phyloP scores from a whole-genome alignment of 2,797 vertebrate species.

The Spinus olivaceus region DNA sequence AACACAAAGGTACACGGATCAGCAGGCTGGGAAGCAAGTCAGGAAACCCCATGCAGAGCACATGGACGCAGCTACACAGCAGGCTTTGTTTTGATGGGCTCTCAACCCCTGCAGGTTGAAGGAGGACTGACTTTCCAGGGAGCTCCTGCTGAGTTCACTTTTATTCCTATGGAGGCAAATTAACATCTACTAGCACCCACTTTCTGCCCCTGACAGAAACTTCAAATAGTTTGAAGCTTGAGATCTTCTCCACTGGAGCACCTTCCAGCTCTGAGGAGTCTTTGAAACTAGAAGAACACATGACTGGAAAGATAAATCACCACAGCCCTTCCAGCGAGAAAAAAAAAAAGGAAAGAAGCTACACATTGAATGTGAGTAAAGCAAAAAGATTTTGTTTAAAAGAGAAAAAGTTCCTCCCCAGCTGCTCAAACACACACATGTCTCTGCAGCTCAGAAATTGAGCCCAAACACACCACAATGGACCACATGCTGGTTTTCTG shows the following conservation, averaged over 20 bases:
- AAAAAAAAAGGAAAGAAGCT: neutral
- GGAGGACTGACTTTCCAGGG: neutral
- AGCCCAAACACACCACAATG: neutral
- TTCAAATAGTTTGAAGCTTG: neutral
- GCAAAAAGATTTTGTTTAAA: neutral
- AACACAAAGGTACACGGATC: accelerated
- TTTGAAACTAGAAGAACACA: neutral
- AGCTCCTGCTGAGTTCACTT: neutral
- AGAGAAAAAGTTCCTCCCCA: neutral
- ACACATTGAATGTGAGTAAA: neutral
- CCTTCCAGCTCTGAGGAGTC: neutral
- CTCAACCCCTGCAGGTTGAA: neutral
- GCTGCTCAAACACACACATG: neutral
- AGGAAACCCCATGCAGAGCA: neutral
- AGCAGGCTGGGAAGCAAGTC: neutral
- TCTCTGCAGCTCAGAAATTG: neutral
- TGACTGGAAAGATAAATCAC: neutral
- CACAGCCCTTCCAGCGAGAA: neutral
- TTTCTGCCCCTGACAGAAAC: neutral
- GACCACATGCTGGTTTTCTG: neutral
- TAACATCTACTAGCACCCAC: neutral
- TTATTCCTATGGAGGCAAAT: neutral
- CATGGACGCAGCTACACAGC: neutral
- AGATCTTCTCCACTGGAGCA: neutral
- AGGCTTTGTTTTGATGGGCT: neutral